Base-by-base conservation (phyloP, 2,797 vertebrate genomes). In the Epinephelus malabaricus region DNA sequence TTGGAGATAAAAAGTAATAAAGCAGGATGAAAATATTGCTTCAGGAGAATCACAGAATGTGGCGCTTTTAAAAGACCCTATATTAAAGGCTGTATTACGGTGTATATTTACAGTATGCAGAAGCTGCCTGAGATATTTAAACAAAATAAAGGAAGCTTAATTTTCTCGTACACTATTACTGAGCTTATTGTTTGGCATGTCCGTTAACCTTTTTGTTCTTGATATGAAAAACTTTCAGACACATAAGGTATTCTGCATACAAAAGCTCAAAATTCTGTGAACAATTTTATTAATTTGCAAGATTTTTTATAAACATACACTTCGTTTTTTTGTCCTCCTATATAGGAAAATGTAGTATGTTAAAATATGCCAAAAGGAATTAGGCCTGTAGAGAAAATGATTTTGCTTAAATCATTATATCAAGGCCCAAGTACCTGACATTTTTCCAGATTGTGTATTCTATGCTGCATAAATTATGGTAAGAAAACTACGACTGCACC, bases 401-500 rank as follows among this genome's bases (percentile, higher is more conserved):
- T 46, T 60, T 25, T 23, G 17, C 18, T n/a, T 23, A n/a, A 50
- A 40, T 61, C 8, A 6, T 45, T 60, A 71, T 27, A 51, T 21
- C 69, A 4, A 23, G 56, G 13, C n/a, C 43, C 13, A 50, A 50
- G 10, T 23, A 60, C 25, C n/a, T 63, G 47, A 47, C 17, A 45
- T 73, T 68, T 73, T 15, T 62, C 4, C 25, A 55, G 5, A 46
- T 13, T 45, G 13, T 63, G 18, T 38, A n/a, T 55, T 12, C 13
- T 63, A 40, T 34, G 4, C 38, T 46, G 11, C 53, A 47, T 50
- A 21, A 15, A 76, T 11, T 9, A 34, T 34, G 10, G 17, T 25
- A 7, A 47, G 47, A 51, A 77, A 80, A 55, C 51, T n/a, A 14
- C n/a, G 25, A 46, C 59, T 54, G 18, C 62, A 67, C 59, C 79